Evolutionary conservation across 2,888 invertebrate genomes (phyloP), one percentile per base, ranked within the genome.

Genomic region (Epicampocera succincta): DNA sequence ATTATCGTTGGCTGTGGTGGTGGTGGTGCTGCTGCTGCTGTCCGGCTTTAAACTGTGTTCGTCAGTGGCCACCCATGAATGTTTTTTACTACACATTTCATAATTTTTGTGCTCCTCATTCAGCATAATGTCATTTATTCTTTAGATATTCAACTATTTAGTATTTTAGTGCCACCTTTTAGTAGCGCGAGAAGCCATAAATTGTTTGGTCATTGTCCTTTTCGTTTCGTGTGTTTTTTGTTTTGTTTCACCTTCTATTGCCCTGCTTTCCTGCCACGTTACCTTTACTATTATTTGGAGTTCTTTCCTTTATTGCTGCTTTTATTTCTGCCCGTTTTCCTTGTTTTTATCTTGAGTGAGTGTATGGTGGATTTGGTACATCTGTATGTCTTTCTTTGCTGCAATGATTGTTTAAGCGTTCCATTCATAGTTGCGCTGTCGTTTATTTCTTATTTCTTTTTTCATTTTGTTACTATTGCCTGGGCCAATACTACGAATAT

Each of bases 171-270:
- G 66, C 66, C 78, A 79, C 78, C 78, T 82, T 75, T 82, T 78
- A 68, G 78, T 74, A 82, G 78, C 76, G 74, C 78, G 74, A 82
- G 82, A 82, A 82, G 78, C 78, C 78, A 78, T 82, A 82, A 82
- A 82, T 74, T 74, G 82, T 74, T 74, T 78, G 78, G 82, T 78
- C 82, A 82, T 82, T 75, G 78, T 82, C 82, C 74, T 78, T 74
- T 74, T 66, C 56, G 52, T 52, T 69, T 74, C 15, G 12, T 69
- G 6, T 72, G 19, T 56, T 4, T 33, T 54, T 56, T 0, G 6
- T 29, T 42, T 42, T 42, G 9, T 58, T 63, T 48, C 42, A 68
- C 42, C 52, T 69, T 80, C 69, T 58, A 58, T 76, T 72, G 52
- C 38, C 25, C n/a, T 63, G 63, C 63, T 71, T 77, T 77, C 69